phyloP scores from a whole-genome alignment of 2,888 invertebrate genomes.

The Drosophila mercatorum region DNA sequence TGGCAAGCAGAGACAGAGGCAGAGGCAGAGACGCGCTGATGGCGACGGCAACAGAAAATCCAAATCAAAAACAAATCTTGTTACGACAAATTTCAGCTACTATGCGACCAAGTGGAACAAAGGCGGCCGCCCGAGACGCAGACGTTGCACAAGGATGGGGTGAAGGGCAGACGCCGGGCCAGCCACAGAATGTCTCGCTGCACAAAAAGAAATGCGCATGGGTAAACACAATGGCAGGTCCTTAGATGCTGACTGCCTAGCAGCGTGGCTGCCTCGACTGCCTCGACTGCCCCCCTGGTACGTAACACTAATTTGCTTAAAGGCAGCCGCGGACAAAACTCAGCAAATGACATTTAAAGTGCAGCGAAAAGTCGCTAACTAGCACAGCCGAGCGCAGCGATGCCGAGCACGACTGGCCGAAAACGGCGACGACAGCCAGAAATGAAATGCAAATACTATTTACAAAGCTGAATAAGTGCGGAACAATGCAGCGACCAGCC shows the following conservation, averaged over 20 bases:
- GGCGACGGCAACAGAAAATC: slow-evolving; percentile 26
- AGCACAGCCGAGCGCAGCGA: slow-evolving; percentile 37
- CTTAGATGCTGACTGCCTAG: slow-evolving; percentile 31
- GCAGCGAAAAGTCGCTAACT: slow-evolving; percentile 77
- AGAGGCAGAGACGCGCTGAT: neutral
- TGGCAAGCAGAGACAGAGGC: slow-evolving; percentile 14
- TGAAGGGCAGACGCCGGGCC: neutral
- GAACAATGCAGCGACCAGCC: slow-evolving; percentile 52
- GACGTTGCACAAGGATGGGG: slow-evolving; percentile 1
- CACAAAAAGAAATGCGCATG: slow-evolving; percentile 68
- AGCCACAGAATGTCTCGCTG: slow-evolving; percentile 54
- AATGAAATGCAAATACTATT: slow-evolving; percentile 75
- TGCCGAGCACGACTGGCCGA: slow-evolving; percentile 9
- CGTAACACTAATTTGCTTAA: slow-evolving; percentile 73
- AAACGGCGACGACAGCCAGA: slow-evolving; percentile 38
- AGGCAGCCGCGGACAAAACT: slow-evolving; percentile 66
- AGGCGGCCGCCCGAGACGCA: slow-evolving; percentile 50
- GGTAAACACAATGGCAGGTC: slow-evolving; percentile 67
- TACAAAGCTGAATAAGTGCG: slow-evolving; percentile 59
- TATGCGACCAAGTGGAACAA: slow-evolving; percentile 72
- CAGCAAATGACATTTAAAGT: slow-evolving; percentile 75
- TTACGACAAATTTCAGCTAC: slow-evolving; percentile 72
- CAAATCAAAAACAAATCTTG: slow-evolving; percentile 75
- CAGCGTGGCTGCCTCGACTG: slow-evolving; percentile 1
- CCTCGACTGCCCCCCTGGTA: slow-evolving; percentile 30